A percentile compares a stretch with the other conserved stretches of the same genome.
These are phyloP conservation scores for Nomada ruficornis DNA, from an alignment of 2,888 invertebrate species.

Conservation along the genomic window DNA sequence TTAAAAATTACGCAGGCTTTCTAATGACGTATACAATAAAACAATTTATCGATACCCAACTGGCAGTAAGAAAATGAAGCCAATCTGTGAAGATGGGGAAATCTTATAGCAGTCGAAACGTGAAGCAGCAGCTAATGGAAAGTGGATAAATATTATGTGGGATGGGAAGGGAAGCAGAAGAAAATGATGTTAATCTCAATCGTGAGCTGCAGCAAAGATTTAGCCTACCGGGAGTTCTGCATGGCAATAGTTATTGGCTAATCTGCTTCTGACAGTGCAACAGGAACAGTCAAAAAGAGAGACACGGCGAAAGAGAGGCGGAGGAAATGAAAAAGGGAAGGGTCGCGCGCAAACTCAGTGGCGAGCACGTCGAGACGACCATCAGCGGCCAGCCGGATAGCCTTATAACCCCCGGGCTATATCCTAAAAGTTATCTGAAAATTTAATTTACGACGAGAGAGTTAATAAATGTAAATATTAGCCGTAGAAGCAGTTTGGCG, in stretches of 20 bases:
- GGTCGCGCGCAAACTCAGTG: constrained; percentile 58
- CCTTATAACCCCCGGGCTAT: constrained; percentile 81
- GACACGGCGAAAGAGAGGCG: constrained; percentile 39
- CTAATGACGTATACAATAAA: too few species aligned
- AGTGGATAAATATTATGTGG: too few species aligned
- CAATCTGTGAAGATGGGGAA: too few species aligned
- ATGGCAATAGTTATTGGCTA: constrained; percentile 72
- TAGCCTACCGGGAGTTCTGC: constrained; percentile 51
- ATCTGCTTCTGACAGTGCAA: constrained; percentile 78
- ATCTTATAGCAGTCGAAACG: too few species aligned
- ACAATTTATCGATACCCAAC: too few species aligned
- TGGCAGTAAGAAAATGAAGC: too few species aligned
- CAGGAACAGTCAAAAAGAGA: constrained; percentile 53
- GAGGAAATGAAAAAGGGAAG: constrained; percentile 49
- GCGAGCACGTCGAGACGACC: constrained; percentile 63
- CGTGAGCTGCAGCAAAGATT: constrained; percentile 51
- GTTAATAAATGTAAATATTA: constrained; percentile 84
- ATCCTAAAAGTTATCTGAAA: constrained; percentile 84
- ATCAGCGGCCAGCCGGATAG: constrained; percentile 72
- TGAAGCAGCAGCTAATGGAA: too few species aligned
- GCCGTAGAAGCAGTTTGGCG: constrained; percentile 82
- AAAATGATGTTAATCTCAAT: constrained; percentile 52
- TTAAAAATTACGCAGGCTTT: too few species aligned
- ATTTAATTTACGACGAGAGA: constrained; percentile 84
- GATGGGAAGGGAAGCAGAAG: neutral